Conservation (phyloP, 2,797 vertebrate genomes). For the Takifugu rubripes region DNA sequence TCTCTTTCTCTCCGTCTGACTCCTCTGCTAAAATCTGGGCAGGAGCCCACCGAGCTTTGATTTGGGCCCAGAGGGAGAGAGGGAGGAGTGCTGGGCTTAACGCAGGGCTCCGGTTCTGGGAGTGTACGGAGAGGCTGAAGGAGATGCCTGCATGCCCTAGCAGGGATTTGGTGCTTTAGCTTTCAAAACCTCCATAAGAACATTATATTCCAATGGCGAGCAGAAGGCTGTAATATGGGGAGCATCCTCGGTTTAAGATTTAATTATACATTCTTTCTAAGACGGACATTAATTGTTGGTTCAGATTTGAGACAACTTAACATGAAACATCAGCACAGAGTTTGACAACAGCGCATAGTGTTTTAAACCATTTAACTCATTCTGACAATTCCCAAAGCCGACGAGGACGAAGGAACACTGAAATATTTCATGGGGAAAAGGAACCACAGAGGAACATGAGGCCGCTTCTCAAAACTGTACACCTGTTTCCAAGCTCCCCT, state of each 20-base stretch:
- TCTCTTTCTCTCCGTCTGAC: constrained; percentile 65
- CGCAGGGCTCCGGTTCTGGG: constrained; percentile 50
- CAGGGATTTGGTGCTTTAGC: constrained; percentile 61
- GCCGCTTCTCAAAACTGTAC: constrained; percentile 60
- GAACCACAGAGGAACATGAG: constrained; percentile 7
- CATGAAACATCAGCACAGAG: constrained; percentile 48
- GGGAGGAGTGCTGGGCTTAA: constrained; percentile 61
- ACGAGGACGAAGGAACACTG: constrained; percentile 43
- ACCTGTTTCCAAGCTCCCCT: constrained; percentile 48
- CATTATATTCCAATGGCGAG: constrained; percentile 56
- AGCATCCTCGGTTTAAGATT: constrained; percentile 44
- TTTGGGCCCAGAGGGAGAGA: constrained; percentile 80
- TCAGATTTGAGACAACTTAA: constrained; percentile 50
- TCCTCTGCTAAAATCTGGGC: constrained; percentile 82
- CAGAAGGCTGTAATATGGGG: constrained; percentile 40
- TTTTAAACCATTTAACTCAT: constrained; percentile 38
- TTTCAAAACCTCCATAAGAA: constrained; percentile 62
- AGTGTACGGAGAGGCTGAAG: constrained; percentile 42
- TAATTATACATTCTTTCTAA: constrained; percentile 62
- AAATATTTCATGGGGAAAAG: constrained; percentile 56
- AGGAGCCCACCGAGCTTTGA: constrained; percentile 78
- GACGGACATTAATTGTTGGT: constrained; percentile 57
- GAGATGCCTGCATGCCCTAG: constrained; percentile 64
- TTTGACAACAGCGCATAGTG: constrained; percentile 37
- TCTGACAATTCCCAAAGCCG: constrained; percentile 32